Evolutionary conservation across 2,113 vertebrate genomes (phyloP).

Genomic region (Loxodonta africana): DNA sequence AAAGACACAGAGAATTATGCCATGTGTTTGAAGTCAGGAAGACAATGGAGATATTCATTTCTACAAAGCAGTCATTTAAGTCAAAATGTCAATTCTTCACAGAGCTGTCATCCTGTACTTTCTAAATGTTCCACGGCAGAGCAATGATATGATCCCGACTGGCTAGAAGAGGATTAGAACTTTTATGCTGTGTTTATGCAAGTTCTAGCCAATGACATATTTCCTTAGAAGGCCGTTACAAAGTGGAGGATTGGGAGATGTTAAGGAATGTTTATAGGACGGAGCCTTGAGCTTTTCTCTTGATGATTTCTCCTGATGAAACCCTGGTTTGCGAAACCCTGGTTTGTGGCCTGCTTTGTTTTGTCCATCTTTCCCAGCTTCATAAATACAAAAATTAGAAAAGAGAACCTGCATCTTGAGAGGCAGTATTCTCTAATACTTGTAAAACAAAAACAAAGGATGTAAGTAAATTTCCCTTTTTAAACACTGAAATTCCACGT

Average conservation of each 20-base stretch:
- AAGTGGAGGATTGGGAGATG: neutral
- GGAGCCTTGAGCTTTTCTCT: neutral
- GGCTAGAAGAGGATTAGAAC: neutral
- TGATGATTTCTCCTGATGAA: neutral
- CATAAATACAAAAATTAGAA: neutral
- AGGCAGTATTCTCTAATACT: neutral
- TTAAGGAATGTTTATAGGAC: no score
- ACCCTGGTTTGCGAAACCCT: neutral
- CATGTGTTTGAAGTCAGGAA: neutral
- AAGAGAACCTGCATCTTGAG: neutral
- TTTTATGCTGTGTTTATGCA: no score
- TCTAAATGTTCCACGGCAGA: neutral
- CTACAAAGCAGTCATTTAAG: neutral
- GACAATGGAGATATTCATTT: conserved; percentile 14
- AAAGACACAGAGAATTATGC: neutral
- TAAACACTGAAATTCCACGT: neutral
- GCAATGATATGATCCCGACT: neutral
- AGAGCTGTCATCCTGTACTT: neutral
- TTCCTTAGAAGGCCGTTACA: neutral
- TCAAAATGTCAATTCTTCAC: neutral
- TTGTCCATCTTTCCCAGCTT: neutral
- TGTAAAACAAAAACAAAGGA: neutral
- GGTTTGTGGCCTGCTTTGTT: accelerated
- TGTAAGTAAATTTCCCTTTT: accelerated
- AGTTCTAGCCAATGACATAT: neutral